Evolutionary conservation across 2,797 vertebrate genomes (phyloP), one percentile per base, ranked within the genome.

Genomic region (Acropternis orthonyx): DNA sequence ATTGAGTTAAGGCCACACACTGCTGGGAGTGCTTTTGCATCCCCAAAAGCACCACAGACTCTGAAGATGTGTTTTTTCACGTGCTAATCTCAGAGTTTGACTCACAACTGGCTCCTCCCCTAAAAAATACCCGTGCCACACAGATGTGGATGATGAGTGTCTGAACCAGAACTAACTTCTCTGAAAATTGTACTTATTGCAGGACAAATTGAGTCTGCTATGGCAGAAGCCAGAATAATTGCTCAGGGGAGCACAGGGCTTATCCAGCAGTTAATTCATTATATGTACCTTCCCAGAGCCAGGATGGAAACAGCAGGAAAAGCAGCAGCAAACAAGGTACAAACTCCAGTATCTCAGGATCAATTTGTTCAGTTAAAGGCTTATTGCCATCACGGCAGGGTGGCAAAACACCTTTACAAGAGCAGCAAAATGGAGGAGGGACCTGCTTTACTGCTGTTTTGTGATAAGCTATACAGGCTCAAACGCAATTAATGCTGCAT

Each of bases 181-280:
- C 89, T 69, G 73, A 89, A 89, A 95, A 94, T 78, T 73, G 84
- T 65, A 69, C 89, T 95, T 85, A 89, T 62, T 91, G 82, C 76
- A 71, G 69, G 95, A 86, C 91, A 95, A 97, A 96, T 95, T 84
- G 92, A 91, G 73, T 78, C 92, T 86, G 85, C 81, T 93, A 61
- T 27, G 81, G 88, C 80, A 92, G 84, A 93, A 84, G 91, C 81
- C 82, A 75, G 77, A 88, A 94, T 96, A 96, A 97, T 97, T 96
- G 91, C 93, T 94, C 73, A 52, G 85, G 92, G 91, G 95, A 94
- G 27, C 37, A 62, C 7, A 10, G 69, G 75, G 63, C 84, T 95
- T 93, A 85, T 71, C 95, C 93, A 94, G 91, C 84, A 94, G 95
- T 92, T 97, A 93, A 94, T 97, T 95, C 89, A 88, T 97, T 96